Evolutionary conservation across 2,797 vertebrate genomes (phyloP).

Genomic region (Poeciliopsis presidionis): DNA sequence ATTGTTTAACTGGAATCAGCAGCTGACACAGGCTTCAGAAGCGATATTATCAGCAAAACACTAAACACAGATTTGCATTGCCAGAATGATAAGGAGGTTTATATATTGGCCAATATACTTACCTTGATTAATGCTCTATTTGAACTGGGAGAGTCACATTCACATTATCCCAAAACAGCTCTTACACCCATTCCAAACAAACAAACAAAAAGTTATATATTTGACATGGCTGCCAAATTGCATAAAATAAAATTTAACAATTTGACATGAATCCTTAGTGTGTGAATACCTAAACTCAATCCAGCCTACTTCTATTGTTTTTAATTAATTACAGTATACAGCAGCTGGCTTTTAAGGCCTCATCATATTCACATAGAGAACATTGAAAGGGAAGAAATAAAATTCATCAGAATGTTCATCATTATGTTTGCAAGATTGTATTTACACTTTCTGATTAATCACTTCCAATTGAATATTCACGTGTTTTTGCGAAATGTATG

Average conservation of each 20-base stretch:
- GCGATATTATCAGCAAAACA: not conserved
- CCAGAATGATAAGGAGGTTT: slow-evolving; percentile 11
- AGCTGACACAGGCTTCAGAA: not conserved
- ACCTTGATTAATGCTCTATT: slow-evolving; percentile 34
- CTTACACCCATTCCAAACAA: not conserved
- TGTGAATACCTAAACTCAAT: not conserved
- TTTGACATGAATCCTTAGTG: not conserved
- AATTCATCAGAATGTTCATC: not conserved
- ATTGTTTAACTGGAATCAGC: slow-evolving; percentile 41
- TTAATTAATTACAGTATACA: not conserved
- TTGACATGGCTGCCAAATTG: not conserved
- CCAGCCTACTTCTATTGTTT: not conserved
- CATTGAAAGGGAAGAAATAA: not conserved
- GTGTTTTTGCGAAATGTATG: not conserved
- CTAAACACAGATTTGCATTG: not conserved
- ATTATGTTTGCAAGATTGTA: not conserved
- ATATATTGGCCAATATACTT: slow-evolving; percentile 42
- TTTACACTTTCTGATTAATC: not conserved
- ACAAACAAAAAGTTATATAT: not conserved
- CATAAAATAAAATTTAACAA: not conserved
- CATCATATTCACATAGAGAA: not conserved
- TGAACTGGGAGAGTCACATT: slow-evolving; percentile 40
- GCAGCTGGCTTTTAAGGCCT: not conserved
- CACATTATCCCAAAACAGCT: not conserved
- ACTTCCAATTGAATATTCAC: not conserved